Evolutionary conservation across 1,140 invertebrate species (phyloP), one percentile per base, ranked within the genome.

Genomic region (Sycophaga agraensis): DNA sequence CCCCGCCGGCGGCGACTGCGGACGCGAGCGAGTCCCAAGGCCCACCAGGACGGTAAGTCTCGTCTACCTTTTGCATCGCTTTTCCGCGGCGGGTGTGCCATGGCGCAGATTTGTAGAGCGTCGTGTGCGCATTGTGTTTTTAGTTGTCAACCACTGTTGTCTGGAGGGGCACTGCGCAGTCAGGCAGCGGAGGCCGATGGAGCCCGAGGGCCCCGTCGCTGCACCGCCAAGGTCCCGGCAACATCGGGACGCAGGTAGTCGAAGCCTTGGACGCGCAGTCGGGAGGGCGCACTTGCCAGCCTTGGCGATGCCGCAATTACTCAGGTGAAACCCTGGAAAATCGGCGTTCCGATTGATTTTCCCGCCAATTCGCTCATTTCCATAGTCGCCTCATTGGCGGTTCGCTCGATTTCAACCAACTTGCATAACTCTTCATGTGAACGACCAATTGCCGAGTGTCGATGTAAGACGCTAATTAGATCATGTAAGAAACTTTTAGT

Each of bases 401-500:
- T 55, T 61, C 59, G 59, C 51, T 61, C 51, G 51, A 55, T 55
- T 48, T 55, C 49, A 17, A 4, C 37, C 48, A 61, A 40, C 17
- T 16, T n/a, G n/a, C n/a, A n/a, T n/a, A n/a, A n/a, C n/a, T n/a
- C 54, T 17, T 34, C 22, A 40, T 16, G 19, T 46, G 51, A 26
- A 39, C 37, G 39, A 61, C 22, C 40, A 55, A 55, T 46, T 45
- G 39, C 28, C 48, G 48, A 59, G 14, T 35, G 42, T 21, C 9
- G 16, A 46, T 21, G 17, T 45, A 45, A 51, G 16, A n/a, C 26
- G 28, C 14, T 4, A 45, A 28, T 59, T 46, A 54, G n/a, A 7
- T 17, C n/a, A n/a, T 37, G 14, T 60, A 49, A 48, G 28, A 39
- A 48, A 22, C 19, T 28, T 45, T 54, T 61, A 54, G 59, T 61